Percentiles rank a stretch among this genome's conserved stretches.
phyloP scores from a whole-genome alignment of 35 echinoderm and acorn worm species.

The Patiria miniata region DNA sequence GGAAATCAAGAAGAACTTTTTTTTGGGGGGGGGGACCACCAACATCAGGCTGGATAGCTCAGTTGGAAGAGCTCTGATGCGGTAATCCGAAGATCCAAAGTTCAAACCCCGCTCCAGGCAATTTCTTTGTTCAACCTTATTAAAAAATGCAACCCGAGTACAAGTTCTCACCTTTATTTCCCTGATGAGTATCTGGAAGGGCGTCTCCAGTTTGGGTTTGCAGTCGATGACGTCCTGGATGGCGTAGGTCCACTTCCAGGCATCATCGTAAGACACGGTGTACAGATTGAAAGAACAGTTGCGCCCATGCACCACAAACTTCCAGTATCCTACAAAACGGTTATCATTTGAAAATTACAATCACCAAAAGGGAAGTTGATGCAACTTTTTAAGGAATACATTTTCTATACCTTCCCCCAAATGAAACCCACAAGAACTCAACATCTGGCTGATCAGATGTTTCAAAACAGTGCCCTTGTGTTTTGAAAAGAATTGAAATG shows the following conservation, averaged over 20 bases:
- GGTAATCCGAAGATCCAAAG: too few species aligned
- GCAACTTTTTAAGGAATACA: neutral
- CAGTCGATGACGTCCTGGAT: constrained; percentile 98
- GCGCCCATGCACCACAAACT: constrained; percentile 86
- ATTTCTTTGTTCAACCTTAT: too few species aligned
- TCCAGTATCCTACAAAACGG: constrained; percentile 73
- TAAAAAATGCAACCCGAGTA: too few species aligned
- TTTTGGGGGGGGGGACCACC: too few species aligned
- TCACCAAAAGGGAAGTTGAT: neutral
- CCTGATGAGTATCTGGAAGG: constrained; percentile 85
- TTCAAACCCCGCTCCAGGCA: too few species aligned
- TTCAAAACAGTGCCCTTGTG: too few species aligned
- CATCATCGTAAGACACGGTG: constrained; percentile 83
- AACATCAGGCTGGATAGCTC: too few species aligned
- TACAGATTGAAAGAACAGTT: constrained; percentile 82
- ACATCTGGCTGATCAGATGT: too few species aligned
- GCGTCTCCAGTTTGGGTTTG: constrained; percentile 91
- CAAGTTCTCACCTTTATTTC: constrained; percentile 76
- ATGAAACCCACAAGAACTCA: neutral
- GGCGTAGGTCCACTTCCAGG: constrained; percentile 91
- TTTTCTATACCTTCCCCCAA: neutral
- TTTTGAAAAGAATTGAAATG: too few species aligned
- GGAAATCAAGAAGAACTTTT: too few species aligned
- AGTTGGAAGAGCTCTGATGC: too few species aligned
- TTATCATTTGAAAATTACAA: neutral